phyloP scores from a whole-genome alignment of 2,113 vertebrate species.

The Rousettus leschenaultii region DNA sequence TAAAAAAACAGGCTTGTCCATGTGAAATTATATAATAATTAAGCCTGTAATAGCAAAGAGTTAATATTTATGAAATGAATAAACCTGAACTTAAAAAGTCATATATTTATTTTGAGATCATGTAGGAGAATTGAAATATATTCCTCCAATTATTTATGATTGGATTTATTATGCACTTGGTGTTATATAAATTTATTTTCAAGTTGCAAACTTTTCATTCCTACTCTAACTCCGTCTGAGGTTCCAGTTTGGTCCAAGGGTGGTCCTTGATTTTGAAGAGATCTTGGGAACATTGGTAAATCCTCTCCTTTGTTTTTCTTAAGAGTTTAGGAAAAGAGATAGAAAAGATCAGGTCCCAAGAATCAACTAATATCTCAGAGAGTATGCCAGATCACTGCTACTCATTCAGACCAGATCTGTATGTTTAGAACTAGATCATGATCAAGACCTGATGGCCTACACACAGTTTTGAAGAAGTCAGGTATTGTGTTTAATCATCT shows the following conservation, averaged over 20 bases:
- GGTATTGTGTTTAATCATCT: not conserved
- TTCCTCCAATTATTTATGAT: not conserved
- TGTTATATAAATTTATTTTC: not conserved
- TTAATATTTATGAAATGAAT: conserved; percentile 45
- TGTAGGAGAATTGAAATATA: not conserved
- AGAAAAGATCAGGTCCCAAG: not conserved
- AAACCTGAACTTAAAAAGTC: not conserved
- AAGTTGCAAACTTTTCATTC: not conserved
- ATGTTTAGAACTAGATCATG: not conserved
- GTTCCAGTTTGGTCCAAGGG: not conserved
- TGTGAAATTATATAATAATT: not conserved
- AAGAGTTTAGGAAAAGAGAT: not conserved
- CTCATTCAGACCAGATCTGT: not conserved
- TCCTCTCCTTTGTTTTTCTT: not conserved
- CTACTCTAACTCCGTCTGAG: not conserved
- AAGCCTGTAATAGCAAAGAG: not conserved
- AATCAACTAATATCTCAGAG: not conserved
- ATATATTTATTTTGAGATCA: conserved; percentile 15
- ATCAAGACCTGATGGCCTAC: not conserved
- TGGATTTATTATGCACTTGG: not conserved
- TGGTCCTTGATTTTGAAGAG: not conserved
- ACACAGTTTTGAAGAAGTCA: not conserved
- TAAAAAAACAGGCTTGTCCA: not conserved
- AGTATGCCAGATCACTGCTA: not conserved
- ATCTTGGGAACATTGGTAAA: not conserved